phyloP scores from a whole-genome alignment of 2,797 vertebrate species.

The Cacajao melanocephalus region DNA sequence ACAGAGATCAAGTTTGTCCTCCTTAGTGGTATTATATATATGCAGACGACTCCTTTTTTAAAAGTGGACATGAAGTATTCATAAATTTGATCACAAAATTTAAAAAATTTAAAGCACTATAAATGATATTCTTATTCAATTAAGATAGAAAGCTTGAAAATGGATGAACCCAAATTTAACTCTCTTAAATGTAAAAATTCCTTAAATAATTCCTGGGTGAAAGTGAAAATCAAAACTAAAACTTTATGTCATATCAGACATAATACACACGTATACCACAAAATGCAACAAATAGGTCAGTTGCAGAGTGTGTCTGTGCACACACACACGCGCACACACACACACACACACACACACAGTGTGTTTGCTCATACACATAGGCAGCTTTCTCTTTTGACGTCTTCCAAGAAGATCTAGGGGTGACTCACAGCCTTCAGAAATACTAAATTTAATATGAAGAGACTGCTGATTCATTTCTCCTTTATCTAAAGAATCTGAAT shows the following conservation, averaged over 20 bases:
- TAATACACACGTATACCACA: not conserved
- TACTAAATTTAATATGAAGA: not conserved
- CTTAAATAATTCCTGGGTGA: not conserved
- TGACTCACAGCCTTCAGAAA: not conserved
- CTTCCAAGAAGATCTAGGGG: not conserved
- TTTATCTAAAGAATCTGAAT: conserved; percentile 31
- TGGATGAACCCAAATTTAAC: not conserved
- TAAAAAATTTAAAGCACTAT: not conserved
- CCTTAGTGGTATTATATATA: not conserved
- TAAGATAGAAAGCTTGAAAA: not conserved
- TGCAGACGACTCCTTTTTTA: not conserved
- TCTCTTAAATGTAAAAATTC: not conserved
- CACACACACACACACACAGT: too few species aligned
- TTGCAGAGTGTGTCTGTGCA: not conserved
- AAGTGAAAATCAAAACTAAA: conserved; percentile 8
- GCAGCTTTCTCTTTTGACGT: not conserved
- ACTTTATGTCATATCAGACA: not conserved
- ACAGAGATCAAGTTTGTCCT: not conserved
- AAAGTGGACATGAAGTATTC: not conserved
- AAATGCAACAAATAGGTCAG: not conserved
- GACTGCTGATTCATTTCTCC: not conserved
- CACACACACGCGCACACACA: fast-evolving
- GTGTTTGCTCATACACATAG: fast-evolving
- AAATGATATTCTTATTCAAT: not conserved
- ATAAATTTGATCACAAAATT: not conserved